Conservation (phyloP, 2,113 vertebrate species). For the Trichomycterus rosablanca region DNA sequence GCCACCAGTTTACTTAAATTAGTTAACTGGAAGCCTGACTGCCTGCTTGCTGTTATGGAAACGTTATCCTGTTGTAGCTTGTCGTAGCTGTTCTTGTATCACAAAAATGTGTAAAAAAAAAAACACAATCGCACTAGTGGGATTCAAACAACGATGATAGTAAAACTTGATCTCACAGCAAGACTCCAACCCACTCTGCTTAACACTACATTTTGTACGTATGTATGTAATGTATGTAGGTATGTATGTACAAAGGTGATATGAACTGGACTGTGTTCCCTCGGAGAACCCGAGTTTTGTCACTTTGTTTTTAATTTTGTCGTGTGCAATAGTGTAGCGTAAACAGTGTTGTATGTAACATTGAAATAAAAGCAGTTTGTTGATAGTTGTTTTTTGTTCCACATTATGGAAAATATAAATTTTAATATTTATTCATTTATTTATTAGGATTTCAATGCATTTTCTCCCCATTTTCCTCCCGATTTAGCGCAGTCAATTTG, state of each 20-base stretch:
- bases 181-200: constrained; percentile 38
- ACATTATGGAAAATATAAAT: constrained; percentile 51
- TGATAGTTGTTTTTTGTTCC: constrained; percentile 70
- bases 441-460: too few species aligned
- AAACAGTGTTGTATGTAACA: constrained; percentile 70
- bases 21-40: constrained; percentile 28
- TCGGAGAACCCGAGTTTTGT: constrained; percentile 69
- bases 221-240: constrained; percentile 53
- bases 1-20: constrained; percentile 18
- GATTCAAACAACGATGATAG: too few species aligned
- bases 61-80: constrained; percentile 49
- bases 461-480: too few species aligned
- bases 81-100: constrained; percentile 40
- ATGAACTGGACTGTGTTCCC: constrained; percentile 51
- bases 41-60: constrained; percentile 59
- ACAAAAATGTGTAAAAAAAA: constrained; percentile 17
- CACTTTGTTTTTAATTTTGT: constrained; percentile 63
- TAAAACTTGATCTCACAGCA: constrained; percentile 30
- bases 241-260: constrained; percentile 54
- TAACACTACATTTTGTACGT: constrained; percentile 56
- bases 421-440: too few species aligned
- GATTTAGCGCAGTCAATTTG: too few species aligned
- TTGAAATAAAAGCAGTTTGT: constrained; percentile 63
- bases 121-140: too few species aligned
- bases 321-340: constrained; percentile 71